Evolutionary conservation across 1,140 invertebrate genomes (phyloP).

Genomic region (Saccostrea echinata): DNA sequence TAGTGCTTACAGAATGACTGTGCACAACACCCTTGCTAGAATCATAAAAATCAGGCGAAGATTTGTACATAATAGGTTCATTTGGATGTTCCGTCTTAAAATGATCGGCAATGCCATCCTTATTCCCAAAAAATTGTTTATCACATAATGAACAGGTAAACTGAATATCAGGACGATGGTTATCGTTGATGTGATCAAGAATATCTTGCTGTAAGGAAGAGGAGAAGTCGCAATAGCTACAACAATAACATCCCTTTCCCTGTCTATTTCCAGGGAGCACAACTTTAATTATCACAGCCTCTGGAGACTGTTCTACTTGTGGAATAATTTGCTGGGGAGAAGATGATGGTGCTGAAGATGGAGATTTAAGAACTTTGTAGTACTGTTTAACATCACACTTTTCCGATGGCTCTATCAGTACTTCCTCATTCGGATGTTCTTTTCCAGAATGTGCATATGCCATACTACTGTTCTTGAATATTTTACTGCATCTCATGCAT

Average conservation of each 20-base stretch:
- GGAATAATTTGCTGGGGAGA: conserved; percentile 16
- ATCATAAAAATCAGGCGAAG: conserved; percentile 70
- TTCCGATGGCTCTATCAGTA: conserved; percentile 60
- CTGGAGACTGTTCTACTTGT: conserved; percentile 56
- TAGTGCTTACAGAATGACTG: neutral
- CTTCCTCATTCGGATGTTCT: conserved; percentile 60
- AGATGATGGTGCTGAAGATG: neutral
- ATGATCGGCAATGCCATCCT: conserved; percentile 67
- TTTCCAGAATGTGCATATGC: conserved; percentile 63
- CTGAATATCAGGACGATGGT: conserved; percentile 63
- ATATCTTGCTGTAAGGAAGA: conserved; percentile 65
- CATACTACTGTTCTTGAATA: conserved; percentile 59
- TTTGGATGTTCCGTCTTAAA: conserved; percentile 68
- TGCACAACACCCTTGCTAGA: conserved; percentile 55
- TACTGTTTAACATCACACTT: conserved; percentile 36
- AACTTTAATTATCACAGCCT: conserved; percentile 64
- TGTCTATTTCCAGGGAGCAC: conserved; percentile 57
- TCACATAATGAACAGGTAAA: conserved; percentile 72
- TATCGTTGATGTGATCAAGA: conserved; percentile 62
- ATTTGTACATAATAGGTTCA: conserved; percentile 66
- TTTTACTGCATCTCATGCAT: conserved; percentile 63
- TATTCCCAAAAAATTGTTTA: conserved; percentile 62
- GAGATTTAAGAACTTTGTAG: neutral
- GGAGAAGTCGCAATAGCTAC: conserved; percentile 68
- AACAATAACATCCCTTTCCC: conserved; percentile 61